Evolutionary conservation across 1,140 invertebrate species (phyloP).

Genomic region (Anastrepha ludens): DNA sequence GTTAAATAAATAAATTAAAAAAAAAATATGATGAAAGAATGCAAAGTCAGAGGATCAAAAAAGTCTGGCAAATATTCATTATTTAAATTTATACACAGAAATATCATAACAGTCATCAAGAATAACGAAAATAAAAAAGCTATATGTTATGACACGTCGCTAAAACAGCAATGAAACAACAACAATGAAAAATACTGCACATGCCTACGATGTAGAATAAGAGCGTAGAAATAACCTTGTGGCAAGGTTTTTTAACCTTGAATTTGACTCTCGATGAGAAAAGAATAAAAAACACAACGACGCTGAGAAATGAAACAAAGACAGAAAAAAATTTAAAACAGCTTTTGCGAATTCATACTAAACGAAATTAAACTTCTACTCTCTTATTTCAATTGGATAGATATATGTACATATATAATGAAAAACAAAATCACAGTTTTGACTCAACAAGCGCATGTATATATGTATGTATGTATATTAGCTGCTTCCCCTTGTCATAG

Average conservation of each 20-base stretch:
- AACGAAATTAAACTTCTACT: not conserved
- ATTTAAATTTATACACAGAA: not conserved
- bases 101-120: not conserved
- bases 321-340: not conserved
- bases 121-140: conserved; percentile 3
- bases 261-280: conserved; percentile 58
- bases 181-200: conserved; percentile 53
- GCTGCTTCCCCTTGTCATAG: not conserved
- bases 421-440: not conserved
- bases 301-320: not conserved
- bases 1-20: too few species aligned
- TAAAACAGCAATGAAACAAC: not conserved
- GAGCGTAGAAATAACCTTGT: conserved; percentile 66
- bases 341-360: not conserved
- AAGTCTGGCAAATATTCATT: not conserved
- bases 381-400: not conserved
- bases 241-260: conserved; percentile 72
- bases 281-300: not conserved
- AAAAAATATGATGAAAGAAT: too few species aligned
- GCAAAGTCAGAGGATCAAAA: conserved; percentile 49
- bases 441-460: not conserved
- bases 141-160: not conserved
- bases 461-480: not conserved
- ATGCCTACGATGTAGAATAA: conserved; percentile 63
- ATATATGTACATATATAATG: not conserved